A percentile compares a stretch with the other conserved stretches of the same genome.
phyloP scores from a whole-genome alignment of 1,140 invertebrate species.

The Drosophila triauraria region DNA sequence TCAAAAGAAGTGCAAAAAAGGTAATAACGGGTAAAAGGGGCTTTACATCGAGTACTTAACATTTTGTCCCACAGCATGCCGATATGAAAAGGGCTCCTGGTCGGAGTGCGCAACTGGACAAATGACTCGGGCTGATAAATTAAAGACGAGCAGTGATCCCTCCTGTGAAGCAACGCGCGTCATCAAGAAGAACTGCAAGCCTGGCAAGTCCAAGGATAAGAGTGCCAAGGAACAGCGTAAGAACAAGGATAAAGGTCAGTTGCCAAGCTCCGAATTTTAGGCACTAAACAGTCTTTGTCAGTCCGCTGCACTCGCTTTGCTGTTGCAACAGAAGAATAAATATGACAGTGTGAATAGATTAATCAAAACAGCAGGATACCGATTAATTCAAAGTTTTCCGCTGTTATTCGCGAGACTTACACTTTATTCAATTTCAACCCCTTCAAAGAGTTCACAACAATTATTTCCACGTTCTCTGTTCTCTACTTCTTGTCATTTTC shows the following conservation, averaged over 20 bases:
- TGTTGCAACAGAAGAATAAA: too few species aligned
- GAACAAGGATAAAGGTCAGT: constrained; percentile 84
- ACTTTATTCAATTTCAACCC: background rate
- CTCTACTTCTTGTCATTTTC: constrained; percentile 19
- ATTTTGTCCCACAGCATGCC: constrained; percentile 87
- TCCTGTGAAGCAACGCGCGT: constrained; percentile 90
- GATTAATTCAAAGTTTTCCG: background rate
- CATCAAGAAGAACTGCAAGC: constrained; percentile 91
- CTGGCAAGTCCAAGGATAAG: constrained; percentile 85
- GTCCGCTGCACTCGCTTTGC: background rate
- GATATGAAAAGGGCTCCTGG: constrained; percentile 93
- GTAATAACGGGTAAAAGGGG: constrained; percentile 85
- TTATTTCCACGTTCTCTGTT: constrained; percentile 8
- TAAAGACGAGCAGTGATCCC: constrained; percentile 90
- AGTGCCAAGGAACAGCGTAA: constrained; percentile 84
- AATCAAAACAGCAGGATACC: background rate
- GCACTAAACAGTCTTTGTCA: background rate
- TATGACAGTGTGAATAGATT: background rate
- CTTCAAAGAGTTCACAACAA: background rate
- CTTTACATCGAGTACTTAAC: background rate
- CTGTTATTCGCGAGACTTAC: background rate
- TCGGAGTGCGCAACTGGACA: constrained; percentile 90
- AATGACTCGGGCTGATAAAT: constrained; percentile 89
- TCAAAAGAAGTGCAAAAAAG: constrained; percentile 96
- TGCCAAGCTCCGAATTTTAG: constrained; percentile 6